Conservation (phyloP, 2,797 vertebrate species). For the Acipenser oxyrinchus region DNA sequence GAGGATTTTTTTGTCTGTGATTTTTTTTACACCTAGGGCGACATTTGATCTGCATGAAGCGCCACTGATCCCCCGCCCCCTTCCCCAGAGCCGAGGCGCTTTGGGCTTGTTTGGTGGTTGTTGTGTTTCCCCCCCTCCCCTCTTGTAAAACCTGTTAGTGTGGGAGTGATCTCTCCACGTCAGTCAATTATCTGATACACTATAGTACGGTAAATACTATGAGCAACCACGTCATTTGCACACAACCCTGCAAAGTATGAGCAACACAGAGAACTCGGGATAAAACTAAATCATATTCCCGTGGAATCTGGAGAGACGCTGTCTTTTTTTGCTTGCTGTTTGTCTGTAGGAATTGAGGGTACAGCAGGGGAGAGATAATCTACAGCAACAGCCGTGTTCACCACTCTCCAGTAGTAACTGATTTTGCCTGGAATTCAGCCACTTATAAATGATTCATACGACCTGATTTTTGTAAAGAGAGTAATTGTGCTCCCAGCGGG, state of each 20-base stretch:
- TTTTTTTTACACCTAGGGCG: neutral
- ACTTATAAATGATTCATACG: constrained; percentile 52
- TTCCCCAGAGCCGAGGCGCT: constrained; percentile 10
- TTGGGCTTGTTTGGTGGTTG: neutral
- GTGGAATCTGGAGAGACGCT: constrained; percentile 25
- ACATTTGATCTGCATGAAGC: constrained; percentile 7
- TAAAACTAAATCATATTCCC: neutral
- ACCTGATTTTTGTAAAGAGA: constrained; percentile 45
- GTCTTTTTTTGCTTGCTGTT: constrained; percentile 36
- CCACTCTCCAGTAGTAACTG: constrained; percentile 23
- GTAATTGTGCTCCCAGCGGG: constrained; percentile 51
- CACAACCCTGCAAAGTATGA: neutral
- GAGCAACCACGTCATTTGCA: constrained; percentile 19
- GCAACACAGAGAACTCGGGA: neutral
- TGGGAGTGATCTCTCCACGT: constrained; percentile 57
- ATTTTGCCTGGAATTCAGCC: constrained; percentile 48
- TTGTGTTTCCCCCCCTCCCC: constrained; percentile 6
- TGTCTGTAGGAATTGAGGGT: constrained; percentile 43
- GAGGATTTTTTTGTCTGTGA: constrained; percentile 7
- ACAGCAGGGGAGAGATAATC: constrained; percentile 41
- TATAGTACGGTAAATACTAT: constrained; percentile 9
- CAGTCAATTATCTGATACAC: constrained; percentile 53
- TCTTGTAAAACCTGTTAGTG: constrained; percentile 46
- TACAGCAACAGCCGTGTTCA: constrained; percentile 31
- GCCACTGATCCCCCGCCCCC: constrained; percentile 1